Conservation (phyloP, 2,113 vertebrate species). For the Heteronetta atricapilla region DNA sequence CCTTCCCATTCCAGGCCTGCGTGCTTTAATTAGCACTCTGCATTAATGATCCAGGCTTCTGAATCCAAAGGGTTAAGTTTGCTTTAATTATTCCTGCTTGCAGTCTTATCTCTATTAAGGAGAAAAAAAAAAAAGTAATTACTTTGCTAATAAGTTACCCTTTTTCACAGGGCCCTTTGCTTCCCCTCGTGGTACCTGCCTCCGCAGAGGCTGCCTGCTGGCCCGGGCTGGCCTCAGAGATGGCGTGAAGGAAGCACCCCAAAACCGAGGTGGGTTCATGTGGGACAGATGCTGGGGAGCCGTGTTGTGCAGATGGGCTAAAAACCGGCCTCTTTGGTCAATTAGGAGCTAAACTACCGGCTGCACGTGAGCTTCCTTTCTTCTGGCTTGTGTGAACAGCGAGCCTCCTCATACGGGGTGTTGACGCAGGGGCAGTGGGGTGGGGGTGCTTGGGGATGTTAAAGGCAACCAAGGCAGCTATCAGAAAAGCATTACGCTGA, state of each 20-base stretch:
- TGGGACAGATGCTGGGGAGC: neutral
- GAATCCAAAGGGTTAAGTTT: neutral
- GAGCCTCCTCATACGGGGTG: neutral
- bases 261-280: neutral
- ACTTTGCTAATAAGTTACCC: neutral
- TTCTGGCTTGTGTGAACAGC: neutral
- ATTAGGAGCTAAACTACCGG: neutral
- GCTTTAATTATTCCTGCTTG: constrained; percentile 42
- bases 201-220: neutral
- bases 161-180: neutral
- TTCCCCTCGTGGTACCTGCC: neutral
- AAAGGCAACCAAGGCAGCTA: neutral
- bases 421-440: neutral
- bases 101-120: constrained; percentile 10
- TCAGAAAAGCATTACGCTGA: neutral
- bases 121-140: constrained; percentile 35
- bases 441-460: neutral
- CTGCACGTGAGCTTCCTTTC: neutral
- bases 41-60: neutral
- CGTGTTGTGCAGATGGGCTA: neutral
- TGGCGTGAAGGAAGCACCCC: neutral
- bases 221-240: neutral
- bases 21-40: rapidly evolving
- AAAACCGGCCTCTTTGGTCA: neutral
- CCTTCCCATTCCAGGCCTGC: rapidly evolving